A percentile compares a stretch with the other conserved stretches of the same genome.
phyloP scores from a whole-genome alignment of 1,140 invertebrate species.

The Danaus melanippus region DNA sequence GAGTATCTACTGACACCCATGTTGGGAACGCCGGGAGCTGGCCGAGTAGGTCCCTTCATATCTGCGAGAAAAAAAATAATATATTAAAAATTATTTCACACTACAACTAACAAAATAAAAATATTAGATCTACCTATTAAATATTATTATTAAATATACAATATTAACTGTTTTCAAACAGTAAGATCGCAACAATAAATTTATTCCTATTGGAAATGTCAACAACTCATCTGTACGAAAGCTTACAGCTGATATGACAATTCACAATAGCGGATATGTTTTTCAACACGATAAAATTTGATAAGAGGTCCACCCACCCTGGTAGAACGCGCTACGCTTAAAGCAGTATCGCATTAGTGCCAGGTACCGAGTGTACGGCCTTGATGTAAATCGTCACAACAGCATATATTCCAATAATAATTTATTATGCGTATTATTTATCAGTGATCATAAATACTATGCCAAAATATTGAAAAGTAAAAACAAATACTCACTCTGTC shows the following conservation, averaged over 20 bases:
- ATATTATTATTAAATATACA: too few relatives aligned
- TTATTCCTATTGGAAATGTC: slow-evolving; percentile 7
- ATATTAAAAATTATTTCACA: not conserved
- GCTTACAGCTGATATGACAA: slow-evolving; percentile 14
- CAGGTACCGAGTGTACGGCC: slow-evolving; percentile 58
- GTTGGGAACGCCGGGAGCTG: slow-evolving; percentile 53
- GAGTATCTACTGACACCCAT: slow-evolving; percentile 48
- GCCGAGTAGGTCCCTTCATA: slow-evolving; percentile 64
- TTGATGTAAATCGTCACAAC: slow-evolving; percentile 52
- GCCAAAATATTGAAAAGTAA: slow-evolving; percentile 7
- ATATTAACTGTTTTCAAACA: too few relatives aligned
- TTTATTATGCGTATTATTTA: slow-evolving; percentile 6
- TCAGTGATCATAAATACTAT: slow-evolving; percentile 2
- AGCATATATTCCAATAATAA: slow-evolving; percentile 22
- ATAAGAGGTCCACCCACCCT: slow-evolving; percentile 50
- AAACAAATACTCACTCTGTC: slow-evolving; percentile 40
- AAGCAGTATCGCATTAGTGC: slow-evolving; percentile 38
- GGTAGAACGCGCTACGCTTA: slow-evolving; percentile 20
- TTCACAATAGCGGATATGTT: slow-evolving; percentile 18
- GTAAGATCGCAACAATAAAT: slow-evolving; percentile 6
- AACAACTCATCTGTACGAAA: slow-evolving; percentile 12
- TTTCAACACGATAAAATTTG: slow-evolving; percentile 31
- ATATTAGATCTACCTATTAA: slow-evolving; percentile 4
- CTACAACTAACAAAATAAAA: not conserved
- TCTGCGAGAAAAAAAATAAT: slow-evolving; percentile 30